phyloP scores from a whole-genome alignment of 2,888 invertebrate species.

The Coenonympha arcania region DNA sequence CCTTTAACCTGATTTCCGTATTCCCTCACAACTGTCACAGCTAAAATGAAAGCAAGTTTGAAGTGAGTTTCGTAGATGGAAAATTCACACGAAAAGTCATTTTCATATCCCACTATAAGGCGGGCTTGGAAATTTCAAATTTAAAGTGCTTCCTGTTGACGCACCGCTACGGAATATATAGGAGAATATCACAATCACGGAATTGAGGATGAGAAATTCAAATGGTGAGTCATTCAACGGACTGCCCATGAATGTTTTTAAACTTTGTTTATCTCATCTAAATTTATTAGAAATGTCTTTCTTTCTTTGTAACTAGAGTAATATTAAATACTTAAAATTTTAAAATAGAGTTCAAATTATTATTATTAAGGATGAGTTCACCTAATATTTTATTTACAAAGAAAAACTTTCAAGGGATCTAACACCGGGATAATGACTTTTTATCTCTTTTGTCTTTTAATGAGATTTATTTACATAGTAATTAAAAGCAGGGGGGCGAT shows the following conservation, averaged over 20 bases:
- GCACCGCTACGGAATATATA: slow-evolving; percentile 9
- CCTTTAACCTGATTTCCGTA: slow-evolving; percentile 8
- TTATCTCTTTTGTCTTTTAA: slow-evolving; percentile 18
- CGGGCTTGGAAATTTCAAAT: slow-evolving; percentile 15
- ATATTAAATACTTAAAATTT: background rate
- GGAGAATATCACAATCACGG: slow-evolving; percentile 4
- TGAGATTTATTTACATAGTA: slow-evolving; percentile 29
- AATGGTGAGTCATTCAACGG: background rate
- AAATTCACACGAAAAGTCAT: slow-evolving; percentile 14
- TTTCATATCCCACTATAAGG: slow-evolving; percentile 11
- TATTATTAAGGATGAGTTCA: too few species aligned
- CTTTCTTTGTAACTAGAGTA: too few species aligned
- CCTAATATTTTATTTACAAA: background rate
- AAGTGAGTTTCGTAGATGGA: slow-evolving; percentile 13
- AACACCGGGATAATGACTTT: slow-evolving; percentile 14
- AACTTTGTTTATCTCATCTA: too few species aligned
- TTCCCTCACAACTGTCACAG: slow-evolving; percentile 3
- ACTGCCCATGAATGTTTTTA: background rate
- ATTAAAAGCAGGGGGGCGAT: slow-evolving; percentile 40
- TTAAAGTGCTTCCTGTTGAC: slow-evolving; percentile 15
- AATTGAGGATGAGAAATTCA: slow-evolving; percentile 4
- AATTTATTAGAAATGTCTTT: too few species aligned
- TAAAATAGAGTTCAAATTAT: too few species aligned
- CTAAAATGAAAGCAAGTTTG: slow-evolving; percentile 12
- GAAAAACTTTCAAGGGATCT: background rate